Evolutionary conservation across 2,888 invertebrate species (phyloP), one percentile per base, ranked within the genome.

Genomic region (Loripinus fragilis): DNA sequence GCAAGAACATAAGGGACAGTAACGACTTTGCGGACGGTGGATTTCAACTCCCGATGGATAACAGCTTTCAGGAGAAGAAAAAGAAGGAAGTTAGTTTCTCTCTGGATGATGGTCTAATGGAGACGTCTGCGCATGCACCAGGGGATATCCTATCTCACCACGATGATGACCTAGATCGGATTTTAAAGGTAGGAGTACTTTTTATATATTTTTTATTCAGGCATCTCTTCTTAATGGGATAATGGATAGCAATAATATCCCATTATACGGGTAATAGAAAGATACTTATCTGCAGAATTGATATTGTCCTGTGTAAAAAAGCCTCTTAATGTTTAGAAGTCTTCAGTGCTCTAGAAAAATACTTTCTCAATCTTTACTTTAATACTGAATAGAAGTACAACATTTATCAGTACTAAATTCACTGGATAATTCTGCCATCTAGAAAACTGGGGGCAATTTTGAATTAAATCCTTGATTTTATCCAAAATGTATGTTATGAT

Each of bases 1-100:
- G 76, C 69, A 81, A 74, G 60, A 81, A 81, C 28, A 25, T 67
- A 23, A 55, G 77, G 33, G 87, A 86, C 25, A 67, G 78, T 45
- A n/a, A n/a, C n/a, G 87, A 87, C 17, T 79, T 79, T 28, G 81
- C 82, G 17, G 85, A 83, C 48, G 82, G 81, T 76, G 80, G 86
- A 15, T 83, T 80, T 30, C 82, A 84, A 48, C 68, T 81, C 17
- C 84, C 85, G 0, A 78, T 81, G 67, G 85, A 87, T 69, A 60
- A 30, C 60, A 28, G 30, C 8, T 60, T 28, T 60, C 60, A 60
- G 20, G 60, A 86, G 28, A 86, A 83, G 60, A 85, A 82, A 50
- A 85, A 86, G 67, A 87, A 87, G 67, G 87, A 85, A 74, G 85
- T 85, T 12, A 86, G 85, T 73, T 87, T 87, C 64, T 85, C 85